Evolutionary conservation across 2,888 invertebrate genomes (phyloP).

Genomic region (Gymnosoma rotundatum): DNA sequence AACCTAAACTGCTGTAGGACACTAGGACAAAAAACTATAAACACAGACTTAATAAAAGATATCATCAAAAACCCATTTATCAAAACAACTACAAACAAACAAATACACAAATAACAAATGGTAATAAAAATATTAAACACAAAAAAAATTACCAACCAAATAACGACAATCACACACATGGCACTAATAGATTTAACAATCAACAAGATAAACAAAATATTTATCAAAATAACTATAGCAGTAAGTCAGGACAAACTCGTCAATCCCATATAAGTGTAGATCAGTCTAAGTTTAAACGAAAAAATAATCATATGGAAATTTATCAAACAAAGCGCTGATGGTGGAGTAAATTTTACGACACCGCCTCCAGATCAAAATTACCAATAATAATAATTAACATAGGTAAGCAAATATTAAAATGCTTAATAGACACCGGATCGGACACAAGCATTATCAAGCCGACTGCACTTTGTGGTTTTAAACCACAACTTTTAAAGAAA

Average conservation of each 20-base stretch:
- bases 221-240: too few relatives aligned
- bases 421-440: slow-evolving; percentile 47
- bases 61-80: slow-evolving; percentile 1
- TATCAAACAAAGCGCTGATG: slow-evolving; percentile 4
- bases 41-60: background rate
- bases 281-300: slow-evolving; percentile 3
- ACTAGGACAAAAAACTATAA: slow-evolving; percentile 11
- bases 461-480: background rate
- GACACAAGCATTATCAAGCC: slow-evolving; percentile 43
- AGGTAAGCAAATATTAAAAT: slow-evolving; percentile 27
- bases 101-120: slow-evolving; percentile 1
- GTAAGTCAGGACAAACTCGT: slow-evolving; percentile 10
- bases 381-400: slow-evolving; percentile 40
- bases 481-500: slow-evolving; percentile 12
- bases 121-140: too few relatives aligned
- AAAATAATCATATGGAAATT: slow-evolving; percentile 18
- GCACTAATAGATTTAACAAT: slow-evolving; percentile 16
- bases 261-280: slow-evolving; percentile 23
- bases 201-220: background rate
- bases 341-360: slow-evolving; percentile 7
- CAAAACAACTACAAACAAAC: slow-evolving; percentile 12
- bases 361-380: too few relatives aligned
- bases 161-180: background rate
- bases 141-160: too few relatives aligned
- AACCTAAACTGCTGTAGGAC: slow-evolving; percentile 12